These are phyloP conservation scores for Dipodomys stephensi DNA, from an alignment of 2,113 vertebrate genomes.

Conservation along the genomic window DNA sequence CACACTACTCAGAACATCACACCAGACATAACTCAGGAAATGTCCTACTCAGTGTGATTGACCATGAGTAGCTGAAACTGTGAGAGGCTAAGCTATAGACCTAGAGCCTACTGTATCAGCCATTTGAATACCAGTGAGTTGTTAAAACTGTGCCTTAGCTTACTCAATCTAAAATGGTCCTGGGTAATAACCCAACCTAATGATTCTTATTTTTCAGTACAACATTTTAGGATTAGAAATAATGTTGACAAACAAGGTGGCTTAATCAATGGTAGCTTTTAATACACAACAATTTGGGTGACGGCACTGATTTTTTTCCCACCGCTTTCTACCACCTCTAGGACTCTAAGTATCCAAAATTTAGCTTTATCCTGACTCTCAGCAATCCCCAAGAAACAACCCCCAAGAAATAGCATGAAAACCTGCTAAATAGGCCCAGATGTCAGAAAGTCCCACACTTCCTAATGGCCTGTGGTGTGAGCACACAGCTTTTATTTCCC, in stretches of 20 bases:
- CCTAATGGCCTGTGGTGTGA: accelerated
- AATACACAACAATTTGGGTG: not conserved
- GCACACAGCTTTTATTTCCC: slow-evolving; percentile 32
- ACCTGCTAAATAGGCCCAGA: not conserved
- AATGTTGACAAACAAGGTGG: not conserved
- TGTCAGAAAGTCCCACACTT: not conserved
- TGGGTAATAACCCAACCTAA: not conserved
- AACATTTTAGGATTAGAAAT: not conserved
- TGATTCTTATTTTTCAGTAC: not conserved
- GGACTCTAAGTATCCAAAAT: not conserved
- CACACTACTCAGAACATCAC: not conserved
- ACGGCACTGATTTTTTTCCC: not conserved
- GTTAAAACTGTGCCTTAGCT: not conserved
- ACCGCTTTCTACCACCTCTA: not conserved
- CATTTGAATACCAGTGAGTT: not conserved
- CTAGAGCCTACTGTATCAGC: not conserved
- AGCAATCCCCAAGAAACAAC: not conserved
- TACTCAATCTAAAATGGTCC: not conserved
- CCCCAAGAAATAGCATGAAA: not conserved
- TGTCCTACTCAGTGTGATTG: not conserved
- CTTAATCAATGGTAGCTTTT: not conserved
- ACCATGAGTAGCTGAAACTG: not conserved
- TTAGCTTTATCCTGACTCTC: not conserved
- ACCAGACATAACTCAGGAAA: not conserved
- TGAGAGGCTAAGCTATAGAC: not conserved